phyloP scores from a whole-genome alignment of 2,888 invertebrate species.

The Idaea aversata region DNA sequence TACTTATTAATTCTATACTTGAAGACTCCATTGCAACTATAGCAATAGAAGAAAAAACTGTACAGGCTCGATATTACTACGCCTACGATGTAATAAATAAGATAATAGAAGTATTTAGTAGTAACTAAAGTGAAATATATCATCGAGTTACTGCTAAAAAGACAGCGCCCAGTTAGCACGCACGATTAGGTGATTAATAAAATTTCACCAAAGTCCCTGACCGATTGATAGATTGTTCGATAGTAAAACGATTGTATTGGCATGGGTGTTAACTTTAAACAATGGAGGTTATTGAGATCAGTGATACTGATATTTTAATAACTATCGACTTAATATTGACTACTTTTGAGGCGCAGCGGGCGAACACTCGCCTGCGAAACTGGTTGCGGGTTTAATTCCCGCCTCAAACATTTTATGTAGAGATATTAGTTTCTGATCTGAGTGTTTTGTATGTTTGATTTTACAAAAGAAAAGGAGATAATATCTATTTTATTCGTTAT shows the following conservation, averaged over 20 bases:
- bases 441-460: no score
- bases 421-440: no score
- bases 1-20: no score
- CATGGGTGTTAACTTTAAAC: slow-evolving; percentile 35
- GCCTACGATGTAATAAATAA: neutral
- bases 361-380: no score
- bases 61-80: no score
- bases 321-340: neutral
- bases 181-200: slow-evolving; percentile 1
- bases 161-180: neutral
- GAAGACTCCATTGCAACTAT: no score
- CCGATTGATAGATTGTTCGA: slow-evolving; percentile 23
- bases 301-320: slow-evolving; percentile 9
- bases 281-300: slow-evolving; percentile 26
- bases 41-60: no score
- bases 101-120: neutral
- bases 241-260: slow-evolving; percentile 31
- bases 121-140: neutral
- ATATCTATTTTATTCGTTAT: no score
- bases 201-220: slow-evolving; percentile 27
- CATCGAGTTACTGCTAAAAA: neutral
- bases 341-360: no score
- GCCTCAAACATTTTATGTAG: no score
- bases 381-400: no score
- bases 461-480: no score